phyloP scores from a whole-genome alignment of 2,888 invertebrate species.

The Pseudeuparius sepicola region DNA sequence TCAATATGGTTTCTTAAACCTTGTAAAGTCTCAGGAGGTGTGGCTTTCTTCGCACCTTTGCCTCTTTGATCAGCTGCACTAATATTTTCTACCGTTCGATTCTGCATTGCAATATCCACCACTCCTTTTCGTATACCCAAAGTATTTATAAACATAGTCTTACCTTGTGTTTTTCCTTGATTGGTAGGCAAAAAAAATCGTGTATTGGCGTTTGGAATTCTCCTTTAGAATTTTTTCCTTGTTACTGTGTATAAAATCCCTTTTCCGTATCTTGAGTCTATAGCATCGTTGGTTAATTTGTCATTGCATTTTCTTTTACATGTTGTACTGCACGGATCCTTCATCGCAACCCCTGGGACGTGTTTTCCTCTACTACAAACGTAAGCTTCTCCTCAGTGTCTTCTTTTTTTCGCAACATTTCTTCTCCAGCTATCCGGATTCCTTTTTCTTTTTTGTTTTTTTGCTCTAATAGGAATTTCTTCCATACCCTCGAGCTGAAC shows the following conservation, averaged over 20 bases:
- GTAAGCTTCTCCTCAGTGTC: constrained; percentile 11
- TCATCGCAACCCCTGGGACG: constrained; percentile 3
- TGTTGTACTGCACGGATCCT: constrained; percentile 3
- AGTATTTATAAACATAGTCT: constrained; percentile 13
- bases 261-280: too few species aligned
- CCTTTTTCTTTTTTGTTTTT: constrained; percentile 13
- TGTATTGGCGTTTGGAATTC: too few species aligned
- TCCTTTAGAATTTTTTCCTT: too few species aligned
- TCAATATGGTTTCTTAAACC: constrained; percentile 13
- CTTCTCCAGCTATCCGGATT: constrained; percentile 12
- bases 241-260: too few species aligned
- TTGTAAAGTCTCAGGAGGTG: background rate
- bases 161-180: constrained; percentile 2
- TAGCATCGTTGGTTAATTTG: too few species aligned
- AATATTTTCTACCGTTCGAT: constrained; percentile 14
- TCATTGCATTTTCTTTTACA: constrained; percentile 3
- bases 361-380: background rate
- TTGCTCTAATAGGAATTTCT: constrained; percentile 13
- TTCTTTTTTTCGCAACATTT: constrained; percentile 14
- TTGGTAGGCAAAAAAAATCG: too few species aligned
- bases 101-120: constrained; percentile 13
- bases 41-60: constrained; percentile 9
- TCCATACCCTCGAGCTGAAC: constrained; percentile 14
- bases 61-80: constrained; percentile 12
- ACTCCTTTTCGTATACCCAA: constrained; percentile 14